Conservation (phyloP, 2,797 vertebrate species). For the Onychomys arenicola region DNA sequence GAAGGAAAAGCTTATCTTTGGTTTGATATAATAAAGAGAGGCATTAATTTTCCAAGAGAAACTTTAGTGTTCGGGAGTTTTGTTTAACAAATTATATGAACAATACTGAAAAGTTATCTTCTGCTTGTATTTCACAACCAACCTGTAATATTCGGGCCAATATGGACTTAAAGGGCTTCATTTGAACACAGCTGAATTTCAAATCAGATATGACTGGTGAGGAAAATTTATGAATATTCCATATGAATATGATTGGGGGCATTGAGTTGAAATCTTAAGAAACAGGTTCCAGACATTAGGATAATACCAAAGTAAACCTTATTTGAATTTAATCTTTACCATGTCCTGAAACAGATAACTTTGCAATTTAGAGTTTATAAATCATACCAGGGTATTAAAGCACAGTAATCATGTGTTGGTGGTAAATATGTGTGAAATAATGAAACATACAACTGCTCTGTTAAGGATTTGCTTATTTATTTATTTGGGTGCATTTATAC, state of each 20-base stretch:
- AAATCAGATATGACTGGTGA: conserved; percentile 67
- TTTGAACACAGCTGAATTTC: conserved; percentile 60
- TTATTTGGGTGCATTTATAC: conserved; percentile 87
- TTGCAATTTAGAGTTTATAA: conserved; percentile 81
- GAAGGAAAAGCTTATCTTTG: conserved; percentile 59
- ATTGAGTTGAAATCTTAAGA: conserved; percentile 65
- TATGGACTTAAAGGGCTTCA: conserved; percentile 67
- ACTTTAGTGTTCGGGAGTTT: neutral
- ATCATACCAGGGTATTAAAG: conserved; percentile 85
- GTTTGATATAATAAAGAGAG: conserved; percentile 12
- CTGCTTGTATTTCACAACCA: conserved; percentile 32
- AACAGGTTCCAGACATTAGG: conserved; percentile 66
- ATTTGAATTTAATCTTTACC: conserved; percentile 61
- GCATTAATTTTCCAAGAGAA: conserved; percentile 35
- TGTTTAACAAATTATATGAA: conserved; percentile 34
- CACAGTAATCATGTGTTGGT: conserved; percentile 75
- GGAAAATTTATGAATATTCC: conserved; percentile 64
- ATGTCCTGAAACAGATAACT: conserved; percentile 66
- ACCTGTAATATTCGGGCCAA: conserved; percentile 80
- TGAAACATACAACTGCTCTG: conserved; percentile 81
- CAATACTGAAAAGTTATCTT: conserved; percentile 34
- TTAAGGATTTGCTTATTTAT: conserved; percentile 80
- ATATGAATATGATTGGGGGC: conserved; percentile 50
- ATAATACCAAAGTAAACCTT: conserved; percentile 73
- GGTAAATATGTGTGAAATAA: conserved; percentile 85